Evolutionary conservation across 2,888 invertebrate genomes (phyloP).

Genomic region (Bimastos eiseni): DNA sequence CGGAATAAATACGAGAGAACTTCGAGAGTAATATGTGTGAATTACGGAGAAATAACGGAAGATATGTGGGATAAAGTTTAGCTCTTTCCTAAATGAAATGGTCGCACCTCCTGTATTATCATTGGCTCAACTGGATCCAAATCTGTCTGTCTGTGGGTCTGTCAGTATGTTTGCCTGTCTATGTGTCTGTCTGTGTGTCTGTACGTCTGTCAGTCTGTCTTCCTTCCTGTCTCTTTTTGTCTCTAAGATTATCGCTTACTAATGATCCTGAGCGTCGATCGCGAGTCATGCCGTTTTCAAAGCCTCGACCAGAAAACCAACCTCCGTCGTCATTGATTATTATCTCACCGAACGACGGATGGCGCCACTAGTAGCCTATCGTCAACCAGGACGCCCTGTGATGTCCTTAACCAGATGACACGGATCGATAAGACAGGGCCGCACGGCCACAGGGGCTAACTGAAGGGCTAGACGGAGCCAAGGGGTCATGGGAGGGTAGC

Average conservation of each 20-base stretch:
- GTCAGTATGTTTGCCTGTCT: background rate
- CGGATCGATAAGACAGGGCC: background rate
- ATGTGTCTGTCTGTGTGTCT: background rate
- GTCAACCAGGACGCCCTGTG: background rate
- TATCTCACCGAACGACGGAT: background rate
- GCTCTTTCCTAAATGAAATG: too few relatives aligned
- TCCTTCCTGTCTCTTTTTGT: background rate
- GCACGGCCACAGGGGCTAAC: background rate
- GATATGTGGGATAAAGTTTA: too few relatives aligned
- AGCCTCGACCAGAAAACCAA: background rate
- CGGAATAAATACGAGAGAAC: too few relatives aligned
- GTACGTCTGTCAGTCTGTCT: background rate
- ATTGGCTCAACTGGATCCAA: too few relatives aligned
- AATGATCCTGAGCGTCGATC: too few relatives aligned
- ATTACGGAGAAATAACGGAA: too few relatives aligned
- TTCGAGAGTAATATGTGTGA: too few relatives aligned
- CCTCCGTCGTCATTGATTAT: background rate
- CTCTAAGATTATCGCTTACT: too few relatives aligned
- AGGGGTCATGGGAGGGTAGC: background rate
- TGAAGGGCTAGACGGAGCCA: constrained; percentile 9
- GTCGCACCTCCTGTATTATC: too few relatives aligned
- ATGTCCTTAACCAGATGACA: too few relatives aligned
- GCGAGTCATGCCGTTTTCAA: background rate
- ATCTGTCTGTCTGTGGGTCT: too few relatives aligned
- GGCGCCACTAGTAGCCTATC: background rate